These are phyloP conservation scores for Tenebrosternarchus preto DNA, from an alignment of 2,113 vertebrate genomes.

Conservation along the genomic window DNA sequence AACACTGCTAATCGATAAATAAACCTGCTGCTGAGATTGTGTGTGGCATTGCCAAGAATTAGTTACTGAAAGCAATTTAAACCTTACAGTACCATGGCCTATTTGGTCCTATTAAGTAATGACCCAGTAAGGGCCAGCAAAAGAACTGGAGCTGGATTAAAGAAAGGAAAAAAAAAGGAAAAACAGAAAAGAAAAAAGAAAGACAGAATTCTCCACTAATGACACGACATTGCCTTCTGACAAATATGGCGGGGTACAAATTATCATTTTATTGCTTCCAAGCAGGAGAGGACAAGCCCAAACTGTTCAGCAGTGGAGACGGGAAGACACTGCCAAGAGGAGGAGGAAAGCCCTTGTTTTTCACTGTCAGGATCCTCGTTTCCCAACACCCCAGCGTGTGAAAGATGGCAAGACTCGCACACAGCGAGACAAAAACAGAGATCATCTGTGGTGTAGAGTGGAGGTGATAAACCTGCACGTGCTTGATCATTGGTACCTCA, in stretches of 20 bases:
- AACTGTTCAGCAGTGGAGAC: conserved; percentile 50
- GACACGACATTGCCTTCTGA: conserved; percentile 67
- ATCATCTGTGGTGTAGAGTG: not conserved
- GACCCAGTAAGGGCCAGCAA: conserved; percentile 56
- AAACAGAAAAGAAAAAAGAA: conserved; percentile 51
- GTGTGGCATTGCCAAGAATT: conserved; percentile 27
- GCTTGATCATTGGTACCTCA: no score
- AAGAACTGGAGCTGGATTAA: conserved; percentile 67
- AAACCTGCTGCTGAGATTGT: conserved; percentile 12
- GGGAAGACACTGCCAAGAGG: conserved; percentile 53
- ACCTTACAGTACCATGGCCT: not conserved
- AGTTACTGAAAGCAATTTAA: conserved; percentile 30
- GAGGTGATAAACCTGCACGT: no score
- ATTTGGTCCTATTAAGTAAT: conserved; percentile 44
- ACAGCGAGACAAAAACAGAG: not conserved
- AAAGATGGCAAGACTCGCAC: conserved; percentile 6
- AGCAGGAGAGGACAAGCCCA: conserved; percentile 65
- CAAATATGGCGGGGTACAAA: conserved; percentile 71
- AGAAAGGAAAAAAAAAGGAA: conserved; percentile 51
- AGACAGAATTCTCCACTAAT: conserved; percentile 69
- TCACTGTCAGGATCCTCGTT: conserved; percentile 36
- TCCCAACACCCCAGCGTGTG: conserved; percentile 11
- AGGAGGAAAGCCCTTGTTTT: conserved; percentile 43
- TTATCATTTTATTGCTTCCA: conserved; percentile 70
- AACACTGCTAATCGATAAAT: conserved; percentile 18